Evolutionary conservation across 1,140 invertebrate species (phyloP).

Genomic region (Tetranychus urticae): DNA sequence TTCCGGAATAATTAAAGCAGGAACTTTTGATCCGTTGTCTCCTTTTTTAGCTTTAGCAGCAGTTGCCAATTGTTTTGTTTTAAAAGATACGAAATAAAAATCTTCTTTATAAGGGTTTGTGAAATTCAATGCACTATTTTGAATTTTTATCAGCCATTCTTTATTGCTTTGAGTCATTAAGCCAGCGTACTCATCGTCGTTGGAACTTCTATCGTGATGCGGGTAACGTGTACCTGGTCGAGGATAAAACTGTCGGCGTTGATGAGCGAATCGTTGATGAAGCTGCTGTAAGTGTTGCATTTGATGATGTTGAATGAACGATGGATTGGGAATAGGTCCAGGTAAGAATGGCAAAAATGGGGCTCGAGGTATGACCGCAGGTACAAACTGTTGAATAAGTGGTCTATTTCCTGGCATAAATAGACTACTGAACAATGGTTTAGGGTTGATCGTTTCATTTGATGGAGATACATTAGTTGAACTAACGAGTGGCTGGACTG

Average conservation of each 20-base stretch:
- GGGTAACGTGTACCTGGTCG: no score
- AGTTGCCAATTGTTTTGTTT: neutral
- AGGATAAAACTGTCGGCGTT: conserved; percentile 26
- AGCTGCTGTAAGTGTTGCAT: conserved; percentile 24
- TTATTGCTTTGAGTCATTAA: conserved; percentile 74
- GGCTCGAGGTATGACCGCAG: neutral
- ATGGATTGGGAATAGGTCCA: no score
- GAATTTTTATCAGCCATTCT: conserved; percentile 78
- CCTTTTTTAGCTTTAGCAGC: neutral
- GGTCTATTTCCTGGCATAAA: no score
- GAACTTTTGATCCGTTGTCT: neutral
- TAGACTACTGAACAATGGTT: conserved; percentile 16
- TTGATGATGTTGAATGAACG: no score
- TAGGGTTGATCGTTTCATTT: no score
- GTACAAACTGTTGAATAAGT: conserved; percentile 1
- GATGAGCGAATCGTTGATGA: conserved; percentile 38
- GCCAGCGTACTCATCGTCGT: conserved; percentile 50
- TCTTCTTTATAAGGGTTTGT: conserved; percentile 27
- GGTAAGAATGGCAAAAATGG: no score
- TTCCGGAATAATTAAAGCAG: conserved; percentile 18
- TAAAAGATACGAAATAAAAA: conserved; percentile 20
- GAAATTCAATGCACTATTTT: conserved; percentile 46
- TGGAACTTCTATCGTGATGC: neutral
- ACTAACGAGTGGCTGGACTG: no score
- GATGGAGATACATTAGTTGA: conserved; percentile 7